Percentiles rank a stretch among this genome's conserved stretches.
These are phyloP conservation scores for Drosophila ananassae DNA, from an alignment of 1,140 invertebrate species.

Conservation along the genomic window DNA sequence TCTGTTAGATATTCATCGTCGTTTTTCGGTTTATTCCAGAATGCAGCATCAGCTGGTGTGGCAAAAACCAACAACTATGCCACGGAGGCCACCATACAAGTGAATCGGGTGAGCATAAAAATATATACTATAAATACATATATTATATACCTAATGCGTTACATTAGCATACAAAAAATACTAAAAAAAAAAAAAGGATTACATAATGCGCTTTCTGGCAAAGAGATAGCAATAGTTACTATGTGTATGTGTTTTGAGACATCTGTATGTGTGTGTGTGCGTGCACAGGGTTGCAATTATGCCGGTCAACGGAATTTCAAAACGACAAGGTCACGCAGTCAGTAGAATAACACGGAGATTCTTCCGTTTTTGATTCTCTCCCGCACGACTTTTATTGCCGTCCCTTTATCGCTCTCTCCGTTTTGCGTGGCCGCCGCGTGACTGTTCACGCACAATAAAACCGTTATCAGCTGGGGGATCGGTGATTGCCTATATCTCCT, in stretches of 20 bases:
- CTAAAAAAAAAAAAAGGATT: slow-evolving; percentile 40
- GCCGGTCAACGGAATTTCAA: slow-evolving; percentile 35
- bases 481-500: slow-evolving; percentile 6
- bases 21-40: slow-evolving; percentile 84
- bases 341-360: slow-evolving; percentile 2
- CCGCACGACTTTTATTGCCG: neutral
- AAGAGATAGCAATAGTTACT: slow-evolving; percentile 21
- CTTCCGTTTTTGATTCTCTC: slow-evolving; percentile 3
- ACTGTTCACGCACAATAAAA: slow-evolving; percentile 34
- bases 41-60: slow-evolving; percentile 71
- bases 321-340: slow-evolving; percentile 49
- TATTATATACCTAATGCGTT: neutral
- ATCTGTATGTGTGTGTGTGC: slow-evolving; percentile 9
- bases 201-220: slow-evolving; percentile 63
- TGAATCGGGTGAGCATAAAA: slow-evolving; percentile 70
- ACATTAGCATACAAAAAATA: slow-evolving; percentile 15
- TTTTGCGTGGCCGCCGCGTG: slow-evolving; percentile 51
- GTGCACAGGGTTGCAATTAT: slow-evolving; percentile 67
- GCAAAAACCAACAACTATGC: slow-evolving; percentile 82
- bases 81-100: slow-evolving; percentile 81
- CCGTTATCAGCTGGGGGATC: slow-evolving; percentile 27
- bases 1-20: slow-evolving; percentile 77
- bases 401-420: neutral
- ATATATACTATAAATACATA: neutral
- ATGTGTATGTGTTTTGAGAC: neutral